Evolutionary conservation across 2,797 vertebrate genomes (phyloP).

Genomic region (Tympanoctomys barrerae): DNA sequence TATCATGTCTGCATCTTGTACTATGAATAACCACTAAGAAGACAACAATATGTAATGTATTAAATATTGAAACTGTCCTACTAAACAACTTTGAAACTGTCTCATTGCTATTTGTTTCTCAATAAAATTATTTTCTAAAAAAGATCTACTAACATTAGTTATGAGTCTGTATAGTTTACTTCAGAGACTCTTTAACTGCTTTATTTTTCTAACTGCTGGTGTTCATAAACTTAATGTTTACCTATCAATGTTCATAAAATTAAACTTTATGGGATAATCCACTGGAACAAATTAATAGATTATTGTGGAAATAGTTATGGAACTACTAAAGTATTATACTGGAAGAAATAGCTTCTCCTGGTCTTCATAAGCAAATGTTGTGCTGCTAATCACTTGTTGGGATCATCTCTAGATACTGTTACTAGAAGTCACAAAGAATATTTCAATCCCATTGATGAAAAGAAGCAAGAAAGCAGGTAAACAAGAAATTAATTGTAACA

Average conservation of each 20-base stretch:
- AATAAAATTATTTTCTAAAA: too few species aligned
- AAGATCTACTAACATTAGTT: not conserved
- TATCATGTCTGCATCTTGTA: too few species aligned
- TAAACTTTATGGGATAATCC: not conserved
- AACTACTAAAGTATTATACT: not conserved
- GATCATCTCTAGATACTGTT: not conserved
- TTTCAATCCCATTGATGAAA: not conserved
- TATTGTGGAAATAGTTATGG: not conserved
- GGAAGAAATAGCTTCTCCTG: not conserved
- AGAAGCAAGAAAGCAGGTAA: not conserved
- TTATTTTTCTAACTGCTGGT: not conserved
- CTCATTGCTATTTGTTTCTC: too few species aligned
- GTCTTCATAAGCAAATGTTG: not conserved
- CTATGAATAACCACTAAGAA: too few species aligned
- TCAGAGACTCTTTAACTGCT: not conserved
- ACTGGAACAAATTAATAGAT: not conserved
- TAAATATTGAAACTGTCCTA: too few species aligned
- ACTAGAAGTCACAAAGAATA: not conserved
- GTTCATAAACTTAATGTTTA: slow-evolving; percentile 8
- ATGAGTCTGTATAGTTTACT: not conserved
- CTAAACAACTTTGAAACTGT: too few species aligned
- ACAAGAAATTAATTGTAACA: not conserved
- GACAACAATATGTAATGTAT: too few species aligned
- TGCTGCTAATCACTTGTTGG: not conserved
- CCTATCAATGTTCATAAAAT: not conserved